These are phyloP conservation scores for Thera britannica DNA, from an alignment of 2,888 invertebrate genomes.

Conservation along the genomic window DNA sequence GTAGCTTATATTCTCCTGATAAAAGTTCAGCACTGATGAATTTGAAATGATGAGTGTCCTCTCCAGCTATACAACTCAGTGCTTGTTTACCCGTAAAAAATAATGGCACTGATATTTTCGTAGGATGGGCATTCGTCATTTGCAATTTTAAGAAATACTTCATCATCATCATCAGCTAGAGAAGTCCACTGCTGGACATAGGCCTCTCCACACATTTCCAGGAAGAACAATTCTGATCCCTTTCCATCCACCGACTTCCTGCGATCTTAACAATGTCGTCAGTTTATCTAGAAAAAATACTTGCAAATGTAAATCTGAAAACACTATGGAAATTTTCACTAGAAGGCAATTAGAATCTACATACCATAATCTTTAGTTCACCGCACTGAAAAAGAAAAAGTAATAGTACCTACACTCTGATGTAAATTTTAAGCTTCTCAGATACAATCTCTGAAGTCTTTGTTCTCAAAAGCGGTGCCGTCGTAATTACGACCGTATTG, in stretches of 20 bases:
- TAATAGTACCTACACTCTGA: background rate
- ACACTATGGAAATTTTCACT: background rate
- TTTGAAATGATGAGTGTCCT: background rate
- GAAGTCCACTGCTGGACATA: too few relatives aligned
- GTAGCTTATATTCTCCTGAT: background rate
- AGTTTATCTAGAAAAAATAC: too few relatives aligned
- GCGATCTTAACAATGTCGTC: too few relatives aligned
- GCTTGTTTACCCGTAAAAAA: background rate
- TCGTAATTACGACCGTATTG: background rate
- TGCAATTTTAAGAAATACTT: background rate
- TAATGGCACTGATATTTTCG: background rate
- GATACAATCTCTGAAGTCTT: conserved; percentile 16
- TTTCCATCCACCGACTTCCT: too few relatives aligned
- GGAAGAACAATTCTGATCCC: too few relatives aligned
- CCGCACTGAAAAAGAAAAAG: background rate
- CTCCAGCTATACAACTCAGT: background rate
- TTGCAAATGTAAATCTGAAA: background rate
- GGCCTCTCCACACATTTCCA: too few relatives aligned
- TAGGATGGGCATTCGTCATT: too few relatives aligned
- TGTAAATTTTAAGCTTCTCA: conserved; percentile 3
- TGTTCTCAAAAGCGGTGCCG: background rate
- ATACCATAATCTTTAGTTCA: conserved; percentile 12
- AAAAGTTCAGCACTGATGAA: background rate
- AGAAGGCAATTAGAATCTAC: conserved; percentile 10
- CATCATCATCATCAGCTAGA: too few relatives aligned